Conservation (phyloP, 2,113 vertebrate species). For the Aspidoscelis tigris region DNA sequence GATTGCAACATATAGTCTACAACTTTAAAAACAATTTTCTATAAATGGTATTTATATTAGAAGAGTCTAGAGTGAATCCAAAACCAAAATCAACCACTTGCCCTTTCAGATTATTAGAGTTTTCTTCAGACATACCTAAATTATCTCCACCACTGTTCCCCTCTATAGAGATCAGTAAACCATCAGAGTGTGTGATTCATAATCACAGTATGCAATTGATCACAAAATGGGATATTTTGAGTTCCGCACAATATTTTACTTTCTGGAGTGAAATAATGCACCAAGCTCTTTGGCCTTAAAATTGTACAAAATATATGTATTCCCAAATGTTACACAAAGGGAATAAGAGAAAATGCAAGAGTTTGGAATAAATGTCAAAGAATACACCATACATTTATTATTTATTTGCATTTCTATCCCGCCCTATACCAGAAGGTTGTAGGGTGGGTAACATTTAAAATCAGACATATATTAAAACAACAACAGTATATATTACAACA, state of each 20-base stretch:
- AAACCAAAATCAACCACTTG: conserved; percentile 49
- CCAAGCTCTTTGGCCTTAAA: not conserved
- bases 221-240: no score
- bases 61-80: conserved; percentile 45
- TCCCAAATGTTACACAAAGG: not conserved
- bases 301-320: not conserved
- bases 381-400: no score
- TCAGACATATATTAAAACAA: no score
- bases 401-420: no score
- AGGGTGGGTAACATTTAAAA: no score
- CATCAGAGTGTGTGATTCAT: not conserved
- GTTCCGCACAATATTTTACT: not conserved
- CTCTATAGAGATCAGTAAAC: conserved; percentile 33
- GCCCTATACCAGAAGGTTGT: no score
- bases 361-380: no score
- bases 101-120: conserved; percentile 35
- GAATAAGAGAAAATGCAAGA: no score
- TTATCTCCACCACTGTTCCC: conserved; percentile 23
- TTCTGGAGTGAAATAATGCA: not conserved
- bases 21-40: conserved; percentile 52
- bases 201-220: not conserved
- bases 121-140: not conserved
- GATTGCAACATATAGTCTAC: conserved; percentile 37
- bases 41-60: conserved; percentile 47
- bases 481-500: no score